phyloP scores from a whole-genome alignment of 2,888 invertebrate genomes.

The Baronia brevicornis region DNA sequence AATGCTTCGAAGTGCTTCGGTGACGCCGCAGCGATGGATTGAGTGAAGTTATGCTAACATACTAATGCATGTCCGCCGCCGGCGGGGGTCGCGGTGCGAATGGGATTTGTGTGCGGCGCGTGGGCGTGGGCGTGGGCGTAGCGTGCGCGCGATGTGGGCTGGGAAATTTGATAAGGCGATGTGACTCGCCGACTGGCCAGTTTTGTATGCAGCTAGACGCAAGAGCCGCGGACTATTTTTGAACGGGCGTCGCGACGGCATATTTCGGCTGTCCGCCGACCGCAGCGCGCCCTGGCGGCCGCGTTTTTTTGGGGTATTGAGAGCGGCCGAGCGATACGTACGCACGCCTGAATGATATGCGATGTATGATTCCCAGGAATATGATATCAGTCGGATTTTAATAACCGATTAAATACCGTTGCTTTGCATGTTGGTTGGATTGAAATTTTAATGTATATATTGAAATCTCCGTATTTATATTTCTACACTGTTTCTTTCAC shows the following conservation, averaged over 20 bases:
- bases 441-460: too few species aligned
- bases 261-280: constrained; percentile 44
- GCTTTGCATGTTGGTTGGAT: constrained; percentile 13
- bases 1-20: constrained; percentile 45
- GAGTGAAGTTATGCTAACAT: constrained; percentile 63
- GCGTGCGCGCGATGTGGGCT: constrained; percentile 47
- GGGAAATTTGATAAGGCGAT: constrained; percentile 73
- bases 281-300: constrained; percentile 28
- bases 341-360: constrained; percentile 13
- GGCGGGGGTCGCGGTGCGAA: constrained; percentile 26
- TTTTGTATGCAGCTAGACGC: constrained; percentile 65
- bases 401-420: constrained; percentile 1
- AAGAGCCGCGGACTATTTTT: constrained; percentile 59
- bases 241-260: constrained; percentile 37
- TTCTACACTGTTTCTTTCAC: constrained; percentile 13
- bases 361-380: constrained; percentile 12
- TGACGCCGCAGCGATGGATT: constrained; percentile 30
- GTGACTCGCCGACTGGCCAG: constrained; percentile 48
- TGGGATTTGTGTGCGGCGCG: constrained; percentile 36
- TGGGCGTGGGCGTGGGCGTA: constrained; percentile 36
- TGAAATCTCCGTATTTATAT: too few species aligned
- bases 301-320: constrained; percentile 17
- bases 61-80: constrained; percentile 60
- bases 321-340: constrained; percentile 8
- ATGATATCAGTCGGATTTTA: not conserved